Evolutionary conservation across 2,888 invertebrate species (phyloP).

Genomic region (Oligia latruncula): DNA sequence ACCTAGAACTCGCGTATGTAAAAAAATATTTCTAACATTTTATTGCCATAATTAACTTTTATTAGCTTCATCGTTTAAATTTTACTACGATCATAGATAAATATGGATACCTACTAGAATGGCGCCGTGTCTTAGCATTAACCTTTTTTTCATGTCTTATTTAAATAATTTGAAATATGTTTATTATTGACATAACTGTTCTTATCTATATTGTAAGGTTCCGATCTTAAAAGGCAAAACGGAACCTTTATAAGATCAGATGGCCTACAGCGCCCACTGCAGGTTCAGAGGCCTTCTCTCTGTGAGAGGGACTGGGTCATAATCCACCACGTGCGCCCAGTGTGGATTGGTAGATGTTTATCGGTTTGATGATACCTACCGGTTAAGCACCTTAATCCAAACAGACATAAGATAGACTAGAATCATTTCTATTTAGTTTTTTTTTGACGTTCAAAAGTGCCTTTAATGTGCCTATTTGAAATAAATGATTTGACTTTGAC

Average conservation of each 20-base stretch:
- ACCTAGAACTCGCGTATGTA: not conserved
- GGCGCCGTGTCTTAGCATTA: slow-evolving; percentile 11
- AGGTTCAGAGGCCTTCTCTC: not conserved
- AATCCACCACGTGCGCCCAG: not conserved
- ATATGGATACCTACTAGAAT: not conserved
- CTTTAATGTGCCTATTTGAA: too few species aligned
- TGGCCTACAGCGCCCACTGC: not conserved
- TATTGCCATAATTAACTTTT: slow-evolving; percentile 23
- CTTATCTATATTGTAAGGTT: not conserved
- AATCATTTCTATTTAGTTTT: too few species aligned
- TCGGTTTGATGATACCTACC: not conserved
- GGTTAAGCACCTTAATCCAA: not conserved
- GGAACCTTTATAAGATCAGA: not conserved
- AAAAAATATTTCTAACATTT: slow-evolving; percentile 12
- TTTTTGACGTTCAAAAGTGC: too few species aligned
- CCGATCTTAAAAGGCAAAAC: not conserved
- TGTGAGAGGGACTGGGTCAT: not conserved
- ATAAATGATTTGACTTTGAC: too few species aligned
- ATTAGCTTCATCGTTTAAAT: slow-evolving; percentile 25
- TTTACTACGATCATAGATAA: slow-evolving; percentile 42
- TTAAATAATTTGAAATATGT: not conserved
- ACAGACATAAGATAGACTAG: not conserved
- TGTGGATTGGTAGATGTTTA: not conserved
- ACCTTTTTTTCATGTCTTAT: not conserved
- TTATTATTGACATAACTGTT: not conserved